Base-by-base conservation (phyloP, 2,797 vertebrate genomes). In the Cuniculus paca region DNA sequence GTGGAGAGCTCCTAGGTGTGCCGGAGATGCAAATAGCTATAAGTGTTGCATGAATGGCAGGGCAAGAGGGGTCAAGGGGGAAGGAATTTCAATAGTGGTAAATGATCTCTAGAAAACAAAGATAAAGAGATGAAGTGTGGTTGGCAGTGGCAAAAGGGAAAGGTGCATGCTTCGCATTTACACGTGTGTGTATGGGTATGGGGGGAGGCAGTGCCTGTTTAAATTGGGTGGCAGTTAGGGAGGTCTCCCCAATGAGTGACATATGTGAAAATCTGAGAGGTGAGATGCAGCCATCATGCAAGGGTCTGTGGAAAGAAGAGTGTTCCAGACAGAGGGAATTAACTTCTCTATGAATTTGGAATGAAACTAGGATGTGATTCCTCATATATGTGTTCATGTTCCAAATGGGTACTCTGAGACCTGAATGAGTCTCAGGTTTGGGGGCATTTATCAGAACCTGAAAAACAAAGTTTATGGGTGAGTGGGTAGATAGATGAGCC, bases 291-390 rank as follows among this genome's bases (percentile, higher is more conserved):
- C 77, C 34, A 6, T 56, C 68, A 20, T n/a, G 14, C 48, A 42
- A 26, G 92, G 16, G 36, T 70, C 39, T 14, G 1, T 58, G 45
- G 45, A 63, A 83, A 84, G 77, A 87, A 87, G 36, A 79, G 22
- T 34, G 6, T 79, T 56, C 42, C 42, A 52, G 70, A 12, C 34
- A 60, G n/a, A 63, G 24, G 3, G 7, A 90, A 24, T 52, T 34
- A 52, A 28, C 31, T 77, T 94, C 48, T 77, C 20, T 12, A 26
- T 80, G 54, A 86, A 70, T 89, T n/a, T 58, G 61, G 58, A 94
- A 34, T 54, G 34, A 50, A 70, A 80, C 52, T 61, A 5, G 28
- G 39, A 20, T 26, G 39, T 31, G 50, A 81, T 48, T 61, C 26
- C 12, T 48, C 82, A 70, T 31, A 12, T 24, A 3, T 68, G 2